Base-by-base conservation (phyloP, 2,113 vertebrate genomes). In the Illadopsis cleaveri region DNA sequence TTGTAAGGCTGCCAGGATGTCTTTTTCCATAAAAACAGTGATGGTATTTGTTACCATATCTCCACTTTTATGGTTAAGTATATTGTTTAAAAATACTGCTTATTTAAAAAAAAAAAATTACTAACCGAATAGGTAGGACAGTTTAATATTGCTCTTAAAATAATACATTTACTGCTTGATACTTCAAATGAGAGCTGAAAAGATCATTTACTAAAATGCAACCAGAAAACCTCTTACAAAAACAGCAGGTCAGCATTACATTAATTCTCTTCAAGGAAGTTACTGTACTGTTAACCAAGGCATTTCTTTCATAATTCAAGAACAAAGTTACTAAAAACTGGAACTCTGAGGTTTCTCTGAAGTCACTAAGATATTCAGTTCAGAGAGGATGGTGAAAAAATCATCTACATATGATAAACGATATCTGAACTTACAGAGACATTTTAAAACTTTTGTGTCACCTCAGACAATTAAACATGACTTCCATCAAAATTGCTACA, bases 231-330 rank as follows among this genome's bases (percentile, higher is more conserved):
- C 48, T 45, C 70, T 86, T 61, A 48, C 38, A 95, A 66, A 87
- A 93, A 11, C 50, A 93, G 62, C 13, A 82, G 71, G 57, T 80
- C 64, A 90, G 71, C 68, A 71, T 33, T 66, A 35, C 11, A 66
- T 69, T 69, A 70, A 50, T 81, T 66, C 68, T 54, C 60, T 73
- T 85, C 47, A 81, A 71, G 92, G 65, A 96, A 92, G 76, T 94
- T 81, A 86, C 62, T 66, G 38, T 44, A 61, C 62, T 80, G 42
- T 70, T 86, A 94, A 66, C 58, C 30, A 76, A 73, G 70, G 19
- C 57, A 91, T n/a, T 82, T 83, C 38, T 87, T 95, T 96, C 93
- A 91, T 75, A 96, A 89, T 73, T 94, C n/a, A 72, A 78, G 82
- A 96, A 88, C 44, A 38, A 88, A 88, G 71, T 86, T 89, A 81